Conservation (phyloP, 2,888 invertebrate genomes). For the Lochmaea capreae region DNA sequence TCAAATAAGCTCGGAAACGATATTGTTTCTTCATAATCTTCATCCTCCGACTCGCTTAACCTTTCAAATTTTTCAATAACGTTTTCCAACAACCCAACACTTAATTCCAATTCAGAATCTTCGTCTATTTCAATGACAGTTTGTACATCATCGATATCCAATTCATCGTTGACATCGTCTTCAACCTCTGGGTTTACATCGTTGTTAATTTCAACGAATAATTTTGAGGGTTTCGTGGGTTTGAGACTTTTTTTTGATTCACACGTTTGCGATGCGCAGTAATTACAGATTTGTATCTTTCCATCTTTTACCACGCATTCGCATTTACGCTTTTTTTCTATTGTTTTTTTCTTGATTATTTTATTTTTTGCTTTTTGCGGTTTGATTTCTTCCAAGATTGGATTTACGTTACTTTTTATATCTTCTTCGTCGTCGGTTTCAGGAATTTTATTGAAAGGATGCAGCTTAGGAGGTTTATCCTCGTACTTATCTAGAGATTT, state of each 20-base stretch:
- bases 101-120: not conserved
- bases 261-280: not conserved
- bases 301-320: constrained; percentile 2
- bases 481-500: not conserved
- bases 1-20: not conserved
- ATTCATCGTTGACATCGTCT: not conserved
- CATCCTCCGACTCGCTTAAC: not conserved
- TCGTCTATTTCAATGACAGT: not conserved
- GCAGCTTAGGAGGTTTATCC: not conserved
- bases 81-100: not conserved
- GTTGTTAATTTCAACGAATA: not conserved
- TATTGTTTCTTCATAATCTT: not conserved
- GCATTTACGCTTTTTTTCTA: constrained; percentile 11
- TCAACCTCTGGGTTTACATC: not conserved
- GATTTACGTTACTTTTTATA: not conserved
- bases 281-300: constrained; percentile 2
- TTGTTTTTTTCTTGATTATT: not conserved
- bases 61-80: not conserved
- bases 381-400: not conserved
- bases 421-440: not conserved
- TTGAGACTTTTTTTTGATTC: not conserved
- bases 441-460: not conserved
- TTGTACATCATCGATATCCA: not conserved
- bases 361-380: not conserved
- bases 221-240: not conserved